phyloP scores from a whole-genome alignment of 1,140 invertebrate genomes.

The Belonocnema kinseyi region DNA sequence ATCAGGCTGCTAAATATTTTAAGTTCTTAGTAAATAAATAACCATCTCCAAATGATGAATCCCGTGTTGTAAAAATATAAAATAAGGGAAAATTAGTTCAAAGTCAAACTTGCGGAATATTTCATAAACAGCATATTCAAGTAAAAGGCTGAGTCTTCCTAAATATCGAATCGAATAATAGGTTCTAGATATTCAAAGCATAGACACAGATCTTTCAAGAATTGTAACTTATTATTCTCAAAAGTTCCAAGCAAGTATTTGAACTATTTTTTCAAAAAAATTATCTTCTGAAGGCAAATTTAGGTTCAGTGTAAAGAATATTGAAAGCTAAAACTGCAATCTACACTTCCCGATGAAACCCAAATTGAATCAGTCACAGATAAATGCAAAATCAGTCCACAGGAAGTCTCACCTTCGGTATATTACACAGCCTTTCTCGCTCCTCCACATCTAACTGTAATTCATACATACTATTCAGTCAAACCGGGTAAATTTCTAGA shows the following conservation, averaged over 20 bases:
- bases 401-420: constrained; percentile 72
- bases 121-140: neutral
- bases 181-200: too few relatives aligned
- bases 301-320: neutral
- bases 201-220: too few relatives aligned
- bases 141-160: too few relatives aligned
- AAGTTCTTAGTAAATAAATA: constrained; percentile 22
- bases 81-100: neutral
- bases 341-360: constrained; percentile 5
- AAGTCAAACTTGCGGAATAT: neutral
- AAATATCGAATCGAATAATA: too few relatives aligned
- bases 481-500: constrained; percentile 51
- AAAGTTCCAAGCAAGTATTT: too few relatives aligned
- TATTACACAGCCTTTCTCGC: constrained; percentile 75
- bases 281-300: neutral
- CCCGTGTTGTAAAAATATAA: neutral
- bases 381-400: constrained; percentile 46
- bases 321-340: constrained; percentile 1
- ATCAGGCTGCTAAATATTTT: constrained; percentile 59
- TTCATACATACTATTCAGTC: constrained; percentile 71
- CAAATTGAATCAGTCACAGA: constrained; percentile 33
- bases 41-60: constrained; percentile 24
- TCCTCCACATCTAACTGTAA: constrained; percentile 74
- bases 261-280: constrained; percentile 4
- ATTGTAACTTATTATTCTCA: too few relatives aligned